Base-by-base conservation (phyloP, 2,888 invertebrate species). In the Aquatica leii region DNA sequence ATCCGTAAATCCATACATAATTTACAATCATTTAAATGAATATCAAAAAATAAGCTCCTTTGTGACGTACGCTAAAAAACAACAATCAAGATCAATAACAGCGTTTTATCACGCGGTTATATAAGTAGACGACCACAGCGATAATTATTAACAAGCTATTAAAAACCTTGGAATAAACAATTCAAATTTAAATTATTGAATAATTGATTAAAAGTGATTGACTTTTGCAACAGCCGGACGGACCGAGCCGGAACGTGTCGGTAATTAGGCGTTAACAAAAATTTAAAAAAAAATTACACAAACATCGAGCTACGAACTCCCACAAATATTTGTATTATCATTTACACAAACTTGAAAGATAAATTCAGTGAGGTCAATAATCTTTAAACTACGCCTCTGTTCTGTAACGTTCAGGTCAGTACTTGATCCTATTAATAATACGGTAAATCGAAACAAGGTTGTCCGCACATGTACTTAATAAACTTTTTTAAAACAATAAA, bases 81-180 rank as follows among this genome's bases (percentile, higher is more conserved):
- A 51, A 43, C 58, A 50, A 58, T 58, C 51, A 59, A 41, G 51
- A 59, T 59, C 58, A 59, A 59, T 59, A 59, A 59, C 41, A 52
- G 50, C 41, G 51, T 52, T 48, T 59, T 59, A 59, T 59, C 58
- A 43, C 50, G 51, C 51, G 51, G 35, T 51, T 59, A 58, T 41
- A 58, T 50, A 41, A 58, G 40, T 50, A 37, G 37, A 34, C 52
- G 34, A n/a, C 35, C 37, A 20, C 57, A 49, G 34, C 37, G 48
- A 57, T 57, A 55, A 55, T 52, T 50, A 24, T 24, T 57, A 35
- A 48, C 35, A 49, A 57, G 48, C 57, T 35, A 57, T 48, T 34
- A 17, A 50, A 57, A 21, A 35, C 48, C 57, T 49, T 57, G 48
- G 35, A 57, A 50, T 57, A 57, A 34, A 34, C 49, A 57, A 56